phyloP scores from a whole-genome alignment of 2,113 vertebrate species.

The Heliornis fulica region DNA sequence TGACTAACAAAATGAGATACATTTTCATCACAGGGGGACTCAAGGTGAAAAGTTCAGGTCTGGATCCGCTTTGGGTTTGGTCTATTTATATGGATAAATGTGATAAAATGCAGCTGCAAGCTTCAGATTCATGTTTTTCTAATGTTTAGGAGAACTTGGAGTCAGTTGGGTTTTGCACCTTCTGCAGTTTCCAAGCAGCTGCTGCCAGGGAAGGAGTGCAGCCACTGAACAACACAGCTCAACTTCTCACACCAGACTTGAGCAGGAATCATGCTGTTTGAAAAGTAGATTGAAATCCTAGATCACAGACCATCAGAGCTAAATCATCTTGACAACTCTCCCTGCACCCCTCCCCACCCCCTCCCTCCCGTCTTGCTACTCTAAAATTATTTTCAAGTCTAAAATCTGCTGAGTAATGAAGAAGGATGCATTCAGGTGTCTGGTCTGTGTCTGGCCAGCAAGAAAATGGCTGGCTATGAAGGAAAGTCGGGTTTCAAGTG shows the following conservation, averaged over 20 bases:
- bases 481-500: background rate
- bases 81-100: constrained; percentile 55
- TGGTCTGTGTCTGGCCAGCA: background rate
- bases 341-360: background rate
- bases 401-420: constrained; percentile 30
- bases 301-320: background rate
- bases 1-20: constrained; percentile 45
- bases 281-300: constrained; percentile 31
- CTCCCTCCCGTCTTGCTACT: background rate
- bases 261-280: background rate
- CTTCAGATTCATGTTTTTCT: constrained; percentile 16
- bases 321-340: constrained; percentile 7
- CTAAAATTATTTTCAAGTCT: background rate
- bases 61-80: constrained; percentile 52
- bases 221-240: background rate
- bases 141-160: background rate
- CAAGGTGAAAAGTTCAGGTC: constrained; percentile 65
- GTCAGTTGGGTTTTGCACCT: constrained; percentile 46
- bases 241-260: background rate
- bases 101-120: constrained; percentile 55
- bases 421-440: background rate
- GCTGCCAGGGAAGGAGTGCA: background rate
- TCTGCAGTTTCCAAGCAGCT: background rate
- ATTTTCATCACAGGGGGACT: constrained; percentile 62
- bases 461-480: background rate